Evolutionary conservation across 2,888 invertebrate species (phyloP), one percentile per base, ranked within the genome.

Genomic region (Hydraecia micacea): DNA sequence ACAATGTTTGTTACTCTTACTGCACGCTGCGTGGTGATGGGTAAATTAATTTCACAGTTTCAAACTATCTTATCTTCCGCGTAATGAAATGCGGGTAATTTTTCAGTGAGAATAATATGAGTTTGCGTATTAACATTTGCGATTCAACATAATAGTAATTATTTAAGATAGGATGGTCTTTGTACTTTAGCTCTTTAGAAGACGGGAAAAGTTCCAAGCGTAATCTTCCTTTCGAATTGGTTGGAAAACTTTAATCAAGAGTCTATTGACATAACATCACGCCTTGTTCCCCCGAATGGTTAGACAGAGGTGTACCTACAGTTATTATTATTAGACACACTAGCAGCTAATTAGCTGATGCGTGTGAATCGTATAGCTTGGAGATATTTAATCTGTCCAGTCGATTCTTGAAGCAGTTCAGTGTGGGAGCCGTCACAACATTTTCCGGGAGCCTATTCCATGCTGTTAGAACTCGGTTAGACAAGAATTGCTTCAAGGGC

Each of bases 71-170:
- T 87, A 83, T 88, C 81, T 75, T 74, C 63, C 36, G 55, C 15
- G 80, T 75, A 81, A 87, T 81, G 58, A 76, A 75, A 83, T 87
- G 83, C 83, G 85, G 88, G 88, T 73, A 70, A 72, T 80, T 78
- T 83, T 79, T 72, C 68, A 62, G 32, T 58, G 60, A 46, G 18
- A 75, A 46, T 68, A 66, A 60, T n/a, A 46, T 11, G 28, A 55
- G 60, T 68, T 77, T 60, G 42, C 49, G 46, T 65, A 67, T 71
- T 36, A 39, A 55, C 25, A 55, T 85, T 36, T 55, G 42, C 8
- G 13, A 58, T 32, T 72, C 18, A 36, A 46, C 66, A 58, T 79
- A 74, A 58, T 79, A 74, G 25, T 75, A 21, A 25, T 32, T n/a
- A 5, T 74, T 55, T 73, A 21, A 21, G 25, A 7, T 25, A 11